Evolutionary conservation across 1,140 invertebrate species (phyloP), one percentile per base, ranked within the genome.

Genomic region (Leptonema lineaticorne): DNA sequence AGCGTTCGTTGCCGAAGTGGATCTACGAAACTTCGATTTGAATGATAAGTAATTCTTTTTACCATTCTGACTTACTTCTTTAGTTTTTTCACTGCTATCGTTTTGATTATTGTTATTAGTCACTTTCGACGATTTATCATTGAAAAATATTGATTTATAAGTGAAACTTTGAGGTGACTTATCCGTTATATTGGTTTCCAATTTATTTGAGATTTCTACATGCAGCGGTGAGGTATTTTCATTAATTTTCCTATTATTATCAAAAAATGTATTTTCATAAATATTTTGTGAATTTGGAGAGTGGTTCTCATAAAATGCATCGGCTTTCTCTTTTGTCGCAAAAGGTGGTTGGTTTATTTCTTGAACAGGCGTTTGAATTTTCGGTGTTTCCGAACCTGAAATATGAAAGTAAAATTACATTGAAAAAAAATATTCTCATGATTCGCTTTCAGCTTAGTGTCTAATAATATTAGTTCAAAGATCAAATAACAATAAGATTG

Each of bases 11-110:
- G 79, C 77, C 1, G 80, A 81, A 4, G 78, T 77, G 2, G 79
- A 83, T 72, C 84, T 76, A 48, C 84, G 78, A 45, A 85, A 80
- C 22, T 84, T 74, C 0, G 84, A 85, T 71, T 83, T 84, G 58
- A 86, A 81, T 58, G 77, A 82, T 67, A 78, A 83, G 73, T 79
- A 85, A 70, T 75, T 78, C 73, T 81, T 85, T 18, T 37, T 50
- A 28, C 28, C 29, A 28, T 30, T 48, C 16, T 53, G 33, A 29
- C 14, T 11, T 48, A 50, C 30, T 30, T 64, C 37, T 50, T 59
- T n/a, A 20, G 33, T 11, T 59, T 59, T 18, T 30, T 29, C 53
- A 20, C 2, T 28, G 53, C 16, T n/a, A 27, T n/a, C n/a, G n/a
- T n/a, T n/a, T 30, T 50, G 8, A 50, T n/a, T 58, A 18, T 64